These are phyloP conservation scores for Andrena bucephala DNA, from an alignment of 2,888 invertebrate genomes.

Conservation along the genomic window DNA sequence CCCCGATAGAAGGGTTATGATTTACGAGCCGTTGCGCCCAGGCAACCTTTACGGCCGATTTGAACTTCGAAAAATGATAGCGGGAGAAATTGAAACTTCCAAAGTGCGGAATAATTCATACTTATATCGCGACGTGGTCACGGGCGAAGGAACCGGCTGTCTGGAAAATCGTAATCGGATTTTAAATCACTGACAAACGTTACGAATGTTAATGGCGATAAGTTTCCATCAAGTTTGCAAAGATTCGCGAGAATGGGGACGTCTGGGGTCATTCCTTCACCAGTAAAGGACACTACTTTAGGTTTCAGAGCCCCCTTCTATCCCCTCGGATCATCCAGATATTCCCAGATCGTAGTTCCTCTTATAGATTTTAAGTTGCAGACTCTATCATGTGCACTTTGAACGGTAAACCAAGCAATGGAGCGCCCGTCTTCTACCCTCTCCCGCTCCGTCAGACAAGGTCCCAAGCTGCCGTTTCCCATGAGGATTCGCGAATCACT, in stretches of 20 bases:
- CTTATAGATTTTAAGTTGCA: no score
- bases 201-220: not conserved
- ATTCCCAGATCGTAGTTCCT: no score
- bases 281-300: not conserved
- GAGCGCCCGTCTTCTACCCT: not conserved
- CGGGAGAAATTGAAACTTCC: not conserved
- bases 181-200: not conserved
- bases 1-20: not conserved
- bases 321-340: no score
- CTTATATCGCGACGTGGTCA: not conserved
- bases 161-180: not conserved
- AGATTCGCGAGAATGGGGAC: not conserved
- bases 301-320: no score
- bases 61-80: conserved; percentile 4
- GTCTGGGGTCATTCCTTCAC: not conserved
- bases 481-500: conserved; percentile 55
- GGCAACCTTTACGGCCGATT: not conserved
- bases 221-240: not conserved
- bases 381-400: no score
- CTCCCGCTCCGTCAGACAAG: not conserved
- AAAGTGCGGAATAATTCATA: conserved; percentile 6
- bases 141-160: not conserved
- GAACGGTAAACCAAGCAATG: not conserved
- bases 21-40: not conserved
- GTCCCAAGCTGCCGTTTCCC: conserved; percentile 18